Evolutionary conservation across 2,113 vertebrate genomes (phyloP), one percentile per base, ranked within the genome.

Genomic region (Ia io): DNA sequence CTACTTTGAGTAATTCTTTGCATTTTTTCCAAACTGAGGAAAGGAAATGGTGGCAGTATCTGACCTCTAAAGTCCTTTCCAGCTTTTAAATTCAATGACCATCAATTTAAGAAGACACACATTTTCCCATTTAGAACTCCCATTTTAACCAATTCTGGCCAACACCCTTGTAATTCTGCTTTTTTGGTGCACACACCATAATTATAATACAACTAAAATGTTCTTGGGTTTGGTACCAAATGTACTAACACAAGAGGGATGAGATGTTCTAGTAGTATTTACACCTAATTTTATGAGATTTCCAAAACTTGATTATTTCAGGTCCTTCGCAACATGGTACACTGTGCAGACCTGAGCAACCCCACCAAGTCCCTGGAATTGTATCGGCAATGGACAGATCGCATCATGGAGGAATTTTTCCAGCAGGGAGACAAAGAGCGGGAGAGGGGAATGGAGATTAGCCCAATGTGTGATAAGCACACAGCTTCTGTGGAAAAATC

Each of bases 361-460:
- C 99, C 99, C 90, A 99, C 99, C 71, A 99, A 99, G 95, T 99
- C 99, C 1, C 98, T 99, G 98, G 99, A 99, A 91, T 97, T 99
- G 76, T 99, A 99, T 98, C 98, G 99, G 22, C 99, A 99, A 97
- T 99, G 99, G 99, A 99, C 99, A 0, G 99, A 99, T 98, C 98
- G 99, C 85, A 99, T 99, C 98, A 99, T 99, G 99, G 99, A 99
- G 6, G 99, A 99, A 96, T 99, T 99, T 98, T 99, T 99, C 98
- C 99, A 99, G 95, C 99, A 99, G 97, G 99, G 99, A 69, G 99
- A 99, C 98, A 98, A 99, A 47, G 99, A 99, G 95, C 93, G 99
- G 70, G 99, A 99, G 91, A 98, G 99, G 3, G 99, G 99, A 9
- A 99, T 99, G 99, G 99, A 99, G 93, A 99, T 99, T 96, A 99